Base-by-base conservation (phyloP, 2,797 vertebrate species). In the Danio aesculapii region DNA sequence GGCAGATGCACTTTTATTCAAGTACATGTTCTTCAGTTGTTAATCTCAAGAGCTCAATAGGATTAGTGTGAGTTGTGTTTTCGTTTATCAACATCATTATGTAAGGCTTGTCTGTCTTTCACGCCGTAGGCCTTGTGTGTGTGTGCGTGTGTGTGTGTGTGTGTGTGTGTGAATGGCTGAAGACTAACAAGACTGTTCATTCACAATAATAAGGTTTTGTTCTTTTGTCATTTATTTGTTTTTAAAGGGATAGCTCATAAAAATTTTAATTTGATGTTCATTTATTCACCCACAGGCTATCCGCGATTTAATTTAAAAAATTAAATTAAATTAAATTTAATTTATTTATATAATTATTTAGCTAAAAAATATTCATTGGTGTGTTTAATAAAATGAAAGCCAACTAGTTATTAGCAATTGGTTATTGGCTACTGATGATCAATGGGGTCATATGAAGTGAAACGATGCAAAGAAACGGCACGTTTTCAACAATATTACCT, bases 1-100 rank as follows among this genome's bases (percentile, higher is more conserved):
- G 95, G 93, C 93, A 94, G 92, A 92, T 94, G 91, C 92, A 93
- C 92, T 95, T 95, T 94, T 94, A 92, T 93, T 92, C 91, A 87
- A 91, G 90, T 90, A 91, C 69, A 94, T 91, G 89, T 89, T 87
- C 81, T 55, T 64, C 21, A 76, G 72, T 78, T 79, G 84, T 73
- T 84, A 81, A 84, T 86, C 81, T 79, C 76, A 72, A 72, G 53
- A 73, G 49, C 66, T 83, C 86, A 86, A 77, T 81, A 86, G 92
- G 93, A 92, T 94, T 93, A 91, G 89, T 88, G 90, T 87, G 89
- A 91, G 76, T 68, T 84, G 59, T 82, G 62, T 85, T 87, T 84
- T 81, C 41, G 12, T 75, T 44, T 70, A 85, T 75, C 79, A 79
- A 77, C 63, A 68, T 80, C 79, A 81, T 81, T 81, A 58, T 67